phyloP scores from a whole-genome alignment of 2,888 invertebrate genomes.

The Dioctria linearis region DNA sequence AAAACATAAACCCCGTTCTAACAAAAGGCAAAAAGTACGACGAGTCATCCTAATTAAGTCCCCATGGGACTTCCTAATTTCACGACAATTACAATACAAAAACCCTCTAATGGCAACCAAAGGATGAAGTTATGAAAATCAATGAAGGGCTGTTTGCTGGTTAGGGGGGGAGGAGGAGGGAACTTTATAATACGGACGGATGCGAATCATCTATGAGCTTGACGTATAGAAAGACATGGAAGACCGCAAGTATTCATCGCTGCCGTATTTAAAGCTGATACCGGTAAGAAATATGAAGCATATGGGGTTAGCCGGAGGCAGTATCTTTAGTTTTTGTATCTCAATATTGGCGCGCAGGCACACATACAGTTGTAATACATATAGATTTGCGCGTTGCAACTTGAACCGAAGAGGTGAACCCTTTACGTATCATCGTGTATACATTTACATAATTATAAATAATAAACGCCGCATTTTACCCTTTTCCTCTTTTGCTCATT shows the following conservation, averaged over 20 bases:
- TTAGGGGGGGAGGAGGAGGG: not conserved
- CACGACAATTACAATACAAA: constrained; percentile 52
- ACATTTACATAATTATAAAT: constrained; percentile 52
- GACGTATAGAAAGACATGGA: constrained; percentile 21
- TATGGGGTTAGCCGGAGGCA: constrained; percentile 28
- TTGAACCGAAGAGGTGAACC: constrained; percentile 33
- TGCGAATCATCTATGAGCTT: constrained; percentile 28
- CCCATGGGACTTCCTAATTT: constrained; percentile 52
- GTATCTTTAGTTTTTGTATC: constrained; percentile 7
- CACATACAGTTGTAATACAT: too few species aligned
- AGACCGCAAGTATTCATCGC: constrained; percentile 38
- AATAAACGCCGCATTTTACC: constrained; percentile 45
- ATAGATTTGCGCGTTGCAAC: not conserved
- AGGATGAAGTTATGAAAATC: constrained; percentile 48
- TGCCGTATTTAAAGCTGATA: constrained; percentile 18
- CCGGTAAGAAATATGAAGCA: constrained; percentile 42
- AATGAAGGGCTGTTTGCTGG: not conserved
- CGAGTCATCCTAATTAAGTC: constrained; percentile 54
- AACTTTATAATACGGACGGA: not conserved
- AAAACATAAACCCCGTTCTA: constrained; percentile 4
- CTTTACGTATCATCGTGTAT: constrained; percentile 29
- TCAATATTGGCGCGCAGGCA: not conserved
- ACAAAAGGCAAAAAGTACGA: constrained; percentile 41
- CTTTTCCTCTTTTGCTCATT: constrained; percentile 43
- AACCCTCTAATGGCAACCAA: constrained; percentile 32